Base-by-base conservation (phyloP, 2,113 vertebrate species). In the Oncorhynchus mykiss region DNA sequence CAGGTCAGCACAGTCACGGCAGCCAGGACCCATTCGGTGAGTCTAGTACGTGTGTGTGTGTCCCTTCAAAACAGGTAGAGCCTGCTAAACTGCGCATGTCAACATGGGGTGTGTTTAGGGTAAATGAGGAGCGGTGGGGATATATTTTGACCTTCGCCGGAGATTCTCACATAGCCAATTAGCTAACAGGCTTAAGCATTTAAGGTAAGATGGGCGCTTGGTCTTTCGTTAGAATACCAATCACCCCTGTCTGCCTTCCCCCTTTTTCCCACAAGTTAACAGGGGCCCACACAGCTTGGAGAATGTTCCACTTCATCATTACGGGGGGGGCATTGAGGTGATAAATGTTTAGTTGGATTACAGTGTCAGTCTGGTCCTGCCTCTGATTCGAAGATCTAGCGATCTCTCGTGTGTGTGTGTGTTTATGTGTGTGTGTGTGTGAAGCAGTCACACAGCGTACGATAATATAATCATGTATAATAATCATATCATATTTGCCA, bases 401-500 rank as follows among this genome's bases (percentile, higher is more conserved):
- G n/a, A 62, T 22, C 20, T 62, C 14, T 60, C n/a, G 16, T 70
- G 69, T 57, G 51, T 4, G 0, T 27, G 67, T 25, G 48, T 6
- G 39, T 64, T 3, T 67, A 31, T 14, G 29, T 78, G 59, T 66
- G 62, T 34, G n/a, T 3, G 72, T 78, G 60, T 34, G 72, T 82
- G 80, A n/a, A 31, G 14, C 25, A 71, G 76, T 78, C 76, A 79
- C 9, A 80, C 64, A 75, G 80, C 51, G 67, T 76, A 73, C 3
- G 51, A 18, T 18, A 18, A 18, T 45, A 11, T 9, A 45, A 11
- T 11, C 0, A 9, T 45, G 8, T 9, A 45, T 45, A 45, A 45
- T 45, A 45, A 45, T 45, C 9, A 45, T 45, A 11, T 9, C 11
- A 45, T 45, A 11, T 45, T 45, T 45, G 39, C 39, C 8, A 11